Base-by-base conservation (phyloP, 2,113 vertebrate species). In the Toxotes jaculatrix region DNA sequence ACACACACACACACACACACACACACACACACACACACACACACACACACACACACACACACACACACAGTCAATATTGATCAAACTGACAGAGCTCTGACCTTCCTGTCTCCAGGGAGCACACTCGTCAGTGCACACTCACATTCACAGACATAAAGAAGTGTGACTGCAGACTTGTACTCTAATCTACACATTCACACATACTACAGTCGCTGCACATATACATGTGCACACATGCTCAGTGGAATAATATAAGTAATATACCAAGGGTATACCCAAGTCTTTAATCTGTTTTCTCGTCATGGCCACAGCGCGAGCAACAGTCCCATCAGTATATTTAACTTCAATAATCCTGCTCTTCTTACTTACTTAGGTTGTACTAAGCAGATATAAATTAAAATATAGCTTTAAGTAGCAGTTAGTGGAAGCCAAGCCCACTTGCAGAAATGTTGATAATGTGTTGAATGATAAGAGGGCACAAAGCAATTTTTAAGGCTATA, bases 61-160 rank as follows among this genome's bases (percentile, higher is more conserved):
- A 64, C 80, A 38, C 80, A 77, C 69, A 78, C 31, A 49, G 85
- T 91, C 87, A 93, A 93, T 94, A 93, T 93, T 93, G 90, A 90
- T 90, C 81, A 82, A 80, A 73, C 64, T 68, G 87, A 83, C 91
- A 88, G 73, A 75, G 71, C 85, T 82, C 77, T 88, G 90, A 90
- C 91, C 92, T 89, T 90, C 77, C 64, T 43, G 72, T 92, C 87
- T 79, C 77, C 77, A 74, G 74, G 79, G 78, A 76, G 65, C 80
- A 72, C 76, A 82, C 59, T 87, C 72, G 83, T 82, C 83, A 79
- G 51, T 38, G 62, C 71, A 83, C 57, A 19, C 77, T 49, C 82
- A 85, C 80, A 74, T 23, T 62, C 53, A 13, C 83, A 90, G 71
- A 84, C 80, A 82, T 76, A 82, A 65, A 79, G 67, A 88, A 82